phyloP scores from a whole-genome alignment of 2,888 invertebrate species.

The Itoplectis maculator region DNA sequence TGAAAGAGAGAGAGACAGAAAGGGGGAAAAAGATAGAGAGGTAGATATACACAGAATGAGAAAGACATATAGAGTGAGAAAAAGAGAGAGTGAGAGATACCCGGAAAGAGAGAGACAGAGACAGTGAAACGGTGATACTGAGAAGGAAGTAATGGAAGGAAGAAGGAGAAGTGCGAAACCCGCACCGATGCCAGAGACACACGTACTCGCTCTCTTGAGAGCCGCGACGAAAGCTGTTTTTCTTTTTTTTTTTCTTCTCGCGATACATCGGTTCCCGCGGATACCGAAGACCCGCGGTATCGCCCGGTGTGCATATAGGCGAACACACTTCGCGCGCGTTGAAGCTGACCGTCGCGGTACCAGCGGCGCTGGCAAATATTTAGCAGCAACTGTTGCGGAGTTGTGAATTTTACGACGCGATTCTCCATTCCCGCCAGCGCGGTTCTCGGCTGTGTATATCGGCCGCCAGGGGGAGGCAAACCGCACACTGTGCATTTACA shows the following conservation, averaged over 20 bases:
- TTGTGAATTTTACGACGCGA: conserved; percentile 30
- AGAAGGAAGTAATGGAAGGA: conserved; percentile 40
- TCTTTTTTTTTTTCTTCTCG: conserved; percentile 1
- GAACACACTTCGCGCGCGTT: too few relatives aligned
- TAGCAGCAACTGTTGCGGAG: background rate
- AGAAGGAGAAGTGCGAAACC: conserved; percentile 32
- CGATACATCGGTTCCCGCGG: conserved; percentile 34
- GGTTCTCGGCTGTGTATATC: background rate
- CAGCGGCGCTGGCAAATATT: background rate
- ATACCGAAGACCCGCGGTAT: background rate
- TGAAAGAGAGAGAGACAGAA: conserved; percentile 3
- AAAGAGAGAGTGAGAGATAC: too few relatives aligned
- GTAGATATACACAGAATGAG: too few relatives aligned
- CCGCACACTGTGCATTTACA: conserved; percentile 9
- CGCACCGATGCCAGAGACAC: conserved; percentile 37
- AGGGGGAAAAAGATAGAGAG: conserved; percentile 26
- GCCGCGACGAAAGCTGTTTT: conserved; percentile 26
- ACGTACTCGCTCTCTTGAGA: conserved; percentile 53
- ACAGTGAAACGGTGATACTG: conserved; percentile 21
- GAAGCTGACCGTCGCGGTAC: conserved; percentile 15
- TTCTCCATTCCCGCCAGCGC: too few relatives aligned
- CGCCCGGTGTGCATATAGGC: background rate
- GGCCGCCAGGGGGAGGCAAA: too few relatives aligned
- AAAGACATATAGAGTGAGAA: too few relatives aligned
- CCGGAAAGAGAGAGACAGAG: too few relatives aligned